Conservation (phyloP, 2,888 invertebrate species). For the Amblyjoppa proteus region DNA sequence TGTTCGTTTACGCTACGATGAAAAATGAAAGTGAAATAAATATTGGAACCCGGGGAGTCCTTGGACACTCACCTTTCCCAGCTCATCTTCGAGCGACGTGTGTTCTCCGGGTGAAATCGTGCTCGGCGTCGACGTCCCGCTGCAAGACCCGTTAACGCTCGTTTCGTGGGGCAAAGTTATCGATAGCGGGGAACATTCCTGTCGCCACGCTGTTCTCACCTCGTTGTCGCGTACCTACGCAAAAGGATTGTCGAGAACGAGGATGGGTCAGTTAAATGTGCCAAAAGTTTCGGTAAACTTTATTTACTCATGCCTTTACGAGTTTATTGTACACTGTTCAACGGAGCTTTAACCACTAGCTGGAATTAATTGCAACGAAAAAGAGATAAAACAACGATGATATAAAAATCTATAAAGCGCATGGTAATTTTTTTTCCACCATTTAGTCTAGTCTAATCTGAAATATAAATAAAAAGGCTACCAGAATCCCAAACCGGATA, state of each 20-base stretch:
- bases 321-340: slow-evolving; percentile 31
- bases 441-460: slow-evolving; percentile 1
- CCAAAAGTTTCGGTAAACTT: slow-evolving; percentile 18
- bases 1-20: background rate
- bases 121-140: slow-evolving; percentile 85
- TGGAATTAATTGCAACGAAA: background rate
- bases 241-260: slow-evolving; percentile 42
- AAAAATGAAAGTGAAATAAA: slow-evolving; percentile 3
- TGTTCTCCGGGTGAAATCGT: slow-evolving; percentile 85
- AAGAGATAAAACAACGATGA: background rate
- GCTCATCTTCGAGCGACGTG: slow-evolving; percentile 82
- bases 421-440: background rate
- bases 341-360: slow-evolving; percentile 9
- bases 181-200: slow-evolving; percentile 82
- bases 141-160: slow-evolving; percentile 80
- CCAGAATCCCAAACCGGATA: slow-evolving; percentile 25
- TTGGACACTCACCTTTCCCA: slow-evolving; percentile 79
- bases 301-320: slow-evolving; percentile 5
- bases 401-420: slow-evolving; percentile 17
- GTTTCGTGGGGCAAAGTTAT: slow-evolving; percentile 81
- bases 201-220: slow-evolving; percentile 79
- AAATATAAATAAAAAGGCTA: slow-evolving; percentile 25
- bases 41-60: background rate
- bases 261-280: slow-evolving; percentile 54
- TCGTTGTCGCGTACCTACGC: slow-evolving; percentile 80